Percentiles rank a stretch among this genome's conserved stretches.
phyloP scores from a whole-genome alignment of 1,140 invertebrate genomes.

The Bombus confusus region DNA sequence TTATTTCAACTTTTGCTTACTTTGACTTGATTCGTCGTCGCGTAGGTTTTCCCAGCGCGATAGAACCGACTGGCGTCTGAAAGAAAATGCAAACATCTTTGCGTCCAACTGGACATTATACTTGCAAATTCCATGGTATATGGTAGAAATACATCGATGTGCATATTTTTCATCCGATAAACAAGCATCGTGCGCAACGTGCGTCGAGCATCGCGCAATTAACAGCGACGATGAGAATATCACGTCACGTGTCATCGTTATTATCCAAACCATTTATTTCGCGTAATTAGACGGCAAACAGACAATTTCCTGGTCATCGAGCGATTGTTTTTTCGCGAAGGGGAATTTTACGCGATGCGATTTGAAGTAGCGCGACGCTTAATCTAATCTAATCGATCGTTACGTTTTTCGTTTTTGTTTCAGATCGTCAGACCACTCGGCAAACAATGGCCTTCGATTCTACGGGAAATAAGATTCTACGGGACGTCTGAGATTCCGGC shows the following conservation, averaged over 20 bases:
- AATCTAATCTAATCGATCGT: constrained; percentile 59
- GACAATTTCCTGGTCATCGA: background rate
- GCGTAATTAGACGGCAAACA: background rate
- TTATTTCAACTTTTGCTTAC: no score
- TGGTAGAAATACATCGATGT: no score
- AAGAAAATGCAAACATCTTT: no score
- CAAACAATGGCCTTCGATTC: constrained; percentile 46
- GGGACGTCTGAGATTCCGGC: constrained; percentile 19
- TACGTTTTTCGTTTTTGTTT: constrained; percentile 28
- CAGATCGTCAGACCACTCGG: constrained; percentile 42
- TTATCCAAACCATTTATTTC: no score
- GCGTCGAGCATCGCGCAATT: background rate
- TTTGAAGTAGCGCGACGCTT: constrained; percentile 9
- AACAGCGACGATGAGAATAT: background rate
- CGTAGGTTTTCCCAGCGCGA: no score
- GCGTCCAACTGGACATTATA: no score
- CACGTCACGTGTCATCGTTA: no score
- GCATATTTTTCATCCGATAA: background rate
- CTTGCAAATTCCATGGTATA: no score
- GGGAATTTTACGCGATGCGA: background rate
- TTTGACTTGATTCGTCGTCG: no score
- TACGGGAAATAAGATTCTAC: constrained; percentile 28
- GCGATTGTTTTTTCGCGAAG: background rate
- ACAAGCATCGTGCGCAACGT: no score
- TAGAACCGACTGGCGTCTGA: no score